A percentile compares a stretch with the other conserved stretches of the same genome.
These are phyloP conservation scores for Pseudochromis fuscus DNA, from an alignment of 2,797 vertebrate species.

Conservation along the genomic window DNA sequence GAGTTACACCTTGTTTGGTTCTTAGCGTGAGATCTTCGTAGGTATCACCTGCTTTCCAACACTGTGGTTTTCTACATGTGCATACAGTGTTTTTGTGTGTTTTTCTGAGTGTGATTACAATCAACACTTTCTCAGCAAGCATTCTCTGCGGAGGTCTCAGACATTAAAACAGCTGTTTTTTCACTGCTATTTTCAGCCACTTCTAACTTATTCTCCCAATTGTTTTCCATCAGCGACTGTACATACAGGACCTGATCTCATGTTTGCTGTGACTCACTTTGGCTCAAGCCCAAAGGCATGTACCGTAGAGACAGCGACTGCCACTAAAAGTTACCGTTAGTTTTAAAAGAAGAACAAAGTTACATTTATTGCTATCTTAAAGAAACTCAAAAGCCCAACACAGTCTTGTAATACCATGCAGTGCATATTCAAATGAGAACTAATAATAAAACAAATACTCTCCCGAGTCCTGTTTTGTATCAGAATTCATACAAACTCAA, in stretches of 20 bases:
- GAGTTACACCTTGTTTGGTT: not conserved
- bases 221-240: conserved; percentile 36
- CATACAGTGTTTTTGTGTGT: not conserved
- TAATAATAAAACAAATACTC: conserved; percentile 18
- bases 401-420: too few species aligned
- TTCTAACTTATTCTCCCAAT: conserved; percentile 27
- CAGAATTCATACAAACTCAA: not conserved
- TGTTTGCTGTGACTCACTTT: conserved; percentile 54
- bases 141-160: not conserved
- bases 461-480: not conserved
- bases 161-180: conserved; percentile 30
- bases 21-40: not conserved
- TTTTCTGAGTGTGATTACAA: conserved; percentile 13
- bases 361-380: conserved; percentile 38
- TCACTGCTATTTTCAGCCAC: conserved; percentile 29
- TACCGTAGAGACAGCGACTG: conserved; percentile 45
- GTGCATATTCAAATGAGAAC: too few species aligned
- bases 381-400: too few species aligned
- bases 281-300: conserved; percentile 61
- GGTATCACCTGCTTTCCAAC: not conserved
- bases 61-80: not conserved
- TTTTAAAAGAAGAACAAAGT: conserved; percentile 35
- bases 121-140: conserved; percentile 7
- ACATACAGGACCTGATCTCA: conserved; percentile 41
- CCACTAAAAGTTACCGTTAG: conserved; percentile 61